A percentile compares a stretch with the other conserved stretches of the same genome.
phyloP scores from a whole-genome alignment of 1,140 invertebrate genomes.

The Heliconius eleuchia region DNA sequence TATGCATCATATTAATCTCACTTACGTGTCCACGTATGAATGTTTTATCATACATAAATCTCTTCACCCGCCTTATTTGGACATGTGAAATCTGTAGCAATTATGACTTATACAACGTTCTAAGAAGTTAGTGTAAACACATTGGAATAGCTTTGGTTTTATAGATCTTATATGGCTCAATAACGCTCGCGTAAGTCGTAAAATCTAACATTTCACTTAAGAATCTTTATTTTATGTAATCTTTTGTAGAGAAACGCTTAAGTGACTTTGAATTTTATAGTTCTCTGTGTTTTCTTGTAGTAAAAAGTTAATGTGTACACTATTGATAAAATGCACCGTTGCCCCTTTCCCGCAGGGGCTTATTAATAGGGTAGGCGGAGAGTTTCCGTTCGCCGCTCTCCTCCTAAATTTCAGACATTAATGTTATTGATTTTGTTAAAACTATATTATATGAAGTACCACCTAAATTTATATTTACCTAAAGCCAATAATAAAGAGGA shows the following conservation, averaged over 20 bases:
- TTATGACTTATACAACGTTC: conserved; percentile 10
- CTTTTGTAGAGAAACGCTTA: background rate
- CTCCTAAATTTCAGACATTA: too few relatives aligned
- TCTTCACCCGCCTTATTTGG: background rate
- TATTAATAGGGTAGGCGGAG: too few relatives aligned
- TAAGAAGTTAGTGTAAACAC: background rate
- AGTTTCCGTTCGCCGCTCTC: too few relatives aligned
- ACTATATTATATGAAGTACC: too few relatives aligned
- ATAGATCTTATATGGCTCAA: conserved; percentile 6
- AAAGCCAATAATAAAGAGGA: background rate
- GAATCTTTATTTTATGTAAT: background rate
- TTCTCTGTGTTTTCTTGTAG: background rate
- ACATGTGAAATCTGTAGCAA: conserved; percentile 10
- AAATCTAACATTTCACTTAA: background rate
- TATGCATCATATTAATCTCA: background rate
- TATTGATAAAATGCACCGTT: background rate
- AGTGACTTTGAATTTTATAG: too few relatives aligned
- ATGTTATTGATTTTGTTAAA: too few relatives aligned
- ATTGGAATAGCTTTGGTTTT: background rate
- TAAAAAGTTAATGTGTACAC: background rate
- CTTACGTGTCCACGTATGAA: background rate
- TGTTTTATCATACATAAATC: background rate
- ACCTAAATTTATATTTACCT: too few relatives aligned
- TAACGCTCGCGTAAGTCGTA: background rate
- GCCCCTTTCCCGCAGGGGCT: too few relatives aligned